A percentile compares a stretch with the other conserved stretches of the same genome.
These are phyloP conservation scores for Euplexia lucipara DNA, from an alignment of 2,888 invertebrate genomes.

Conservation along the genomic window DNA sequence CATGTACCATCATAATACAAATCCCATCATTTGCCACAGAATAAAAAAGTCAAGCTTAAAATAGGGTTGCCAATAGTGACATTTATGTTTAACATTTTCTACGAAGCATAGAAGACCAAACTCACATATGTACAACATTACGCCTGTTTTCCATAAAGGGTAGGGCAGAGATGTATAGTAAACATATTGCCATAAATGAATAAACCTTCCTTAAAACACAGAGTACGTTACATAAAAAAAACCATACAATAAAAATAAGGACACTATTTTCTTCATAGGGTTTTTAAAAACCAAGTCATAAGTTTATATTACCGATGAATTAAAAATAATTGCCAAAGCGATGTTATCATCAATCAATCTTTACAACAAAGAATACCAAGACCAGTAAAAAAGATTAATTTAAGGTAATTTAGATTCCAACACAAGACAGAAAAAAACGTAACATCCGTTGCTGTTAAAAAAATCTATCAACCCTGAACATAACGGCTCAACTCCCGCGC, in stretches of 20 bases:
- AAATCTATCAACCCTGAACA: conserved; percentile 53
- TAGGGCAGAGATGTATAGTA: too few relatives aligned
- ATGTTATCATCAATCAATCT: not conserved
- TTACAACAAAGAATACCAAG: not conserved
- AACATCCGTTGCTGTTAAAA: conserved; percentile 30
- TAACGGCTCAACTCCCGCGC: conserved; percentile 57
- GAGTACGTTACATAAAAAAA: too few relatives aligned
- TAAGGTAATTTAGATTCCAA: not conserved
- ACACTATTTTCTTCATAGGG: too few relatives aligned
- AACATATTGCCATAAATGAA: too few relatives aligned
- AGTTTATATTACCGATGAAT: too few relatives aligned
- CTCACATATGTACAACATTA: too few relatives aligned
- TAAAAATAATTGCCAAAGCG: not conserved
- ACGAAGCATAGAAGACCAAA: too few relatives aligned
- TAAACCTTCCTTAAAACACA: too few relatives aligned
- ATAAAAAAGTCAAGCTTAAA: conserved; percentile 45
- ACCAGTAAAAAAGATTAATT: not conserved
- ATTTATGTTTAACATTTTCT: too few relatives aligned
- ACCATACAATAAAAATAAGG: too few relatives aligned
- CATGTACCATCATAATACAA: conserved; percentile 47
- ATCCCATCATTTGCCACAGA: conserved; percentile 53
- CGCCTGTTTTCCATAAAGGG: too few relatives aligned
- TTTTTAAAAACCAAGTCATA: too few relatives aligned
- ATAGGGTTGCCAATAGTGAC: conserved; percentile 35
- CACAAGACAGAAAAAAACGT: not conserved